Conservation (phyloP, 1,140 invertebrate genomes). For the Paramacrobiotus metropolitanus region DNA sequence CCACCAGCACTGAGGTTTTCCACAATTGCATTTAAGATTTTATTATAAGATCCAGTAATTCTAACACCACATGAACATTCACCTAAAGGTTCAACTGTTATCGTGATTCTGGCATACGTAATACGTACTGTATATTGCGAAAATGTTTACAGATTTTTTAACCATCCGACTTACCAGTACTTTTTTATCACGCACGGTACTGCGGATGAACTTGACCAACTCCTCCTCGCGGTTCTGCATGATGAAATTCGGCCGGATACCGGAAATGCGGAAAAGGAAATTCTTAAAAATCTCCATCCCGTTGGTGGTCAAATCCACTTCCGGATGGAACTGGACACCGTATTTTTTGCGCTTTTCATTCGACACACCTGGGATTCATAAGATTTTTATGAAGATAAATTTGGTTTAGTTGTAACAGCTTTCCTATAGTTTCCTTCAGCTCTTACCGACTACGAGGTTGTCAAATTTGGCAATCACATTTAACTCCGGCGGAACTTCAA, state of each 20-base stretch:
- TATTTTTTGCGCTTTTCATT: background rate
- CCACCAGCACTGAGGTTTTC: too few species aligned
- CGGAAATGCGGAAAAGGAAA: background rate
- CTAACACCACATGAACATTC: background rate
- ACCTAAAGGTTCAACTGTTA: too few species aligned
- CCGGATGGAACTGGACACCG: background rate
- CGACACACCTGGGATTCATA: background rate
- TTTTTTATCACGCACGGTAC: background rate
- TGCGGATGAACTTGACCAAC: background rate
- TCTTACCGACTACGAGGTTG: background rate
- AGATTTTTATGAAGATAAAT: background rate
- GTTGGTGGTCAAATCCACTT: background rate
- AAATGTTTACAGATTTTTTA: too few species aligned
- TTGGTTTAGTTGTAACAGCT: too few species aligned
- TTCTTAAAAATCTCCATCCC: background rate
- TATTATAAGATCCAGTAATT: too few species aligned
- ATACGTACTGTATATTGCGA: too few species aligned
- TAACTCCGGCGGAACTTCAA: background rate
- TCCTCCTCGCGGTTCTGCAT: background rate
- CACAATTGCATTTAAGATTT: too few species aligned
- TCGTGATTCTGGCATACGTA: too few species aligned
- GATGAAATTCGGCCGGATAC: background rate
- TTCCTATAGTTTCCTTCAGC: too few species aligned
- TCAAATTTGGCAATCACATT: background rate
- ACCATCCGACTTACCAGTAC: too few species aligned